Conservation (phyloP, 53 echinoderm and acorn worm genomes). For the Temnopleurus reevesii region DNA sequence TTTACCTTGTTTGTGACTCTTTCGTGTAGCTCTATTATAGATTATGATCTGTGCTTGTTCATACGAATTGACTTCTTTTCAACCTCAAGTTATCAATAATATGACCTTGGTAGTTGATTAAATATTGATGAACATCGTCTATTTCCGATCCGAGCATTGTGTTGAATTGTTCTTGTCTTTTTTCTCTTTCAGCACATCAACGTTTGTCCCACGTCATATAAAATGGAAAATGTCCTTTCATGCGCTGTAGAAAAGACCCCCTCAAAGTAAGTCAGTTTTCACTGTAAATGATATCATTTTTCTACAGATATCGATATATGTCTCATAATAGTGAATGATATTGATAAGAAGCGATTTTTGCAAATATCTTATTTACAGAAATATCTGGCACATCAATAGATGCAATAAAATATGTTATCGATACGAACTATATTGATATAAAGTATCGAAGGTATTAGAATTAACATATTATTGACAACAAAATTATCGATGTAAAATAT, state of each 20-base stretch:
- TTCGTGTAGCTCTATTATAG: no score
- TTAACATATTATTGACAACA: no score
- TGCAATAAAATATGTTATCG: no score
- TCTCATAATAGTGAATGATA: no score
- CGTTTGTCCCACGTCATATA: conserved; percentile 85
- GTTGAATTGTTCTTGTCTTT: conserved; percentile 14
- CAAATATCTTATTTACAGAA: no score
- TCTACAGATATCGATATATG: no score
- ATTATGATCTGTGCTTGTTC: not conserved
- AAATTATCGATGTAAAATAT: no score
- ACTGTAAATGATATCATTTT: no score
- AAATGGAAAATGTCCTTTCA: conserved; percentile 76
- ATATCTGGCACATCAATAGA: no score
- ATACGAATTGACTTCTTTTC: not conserved
- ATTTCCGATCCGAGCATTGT: not conserved
- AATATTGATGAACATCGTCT: not conserved
- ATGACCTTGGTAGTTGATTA: not conserved
- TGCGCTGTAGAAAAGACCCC: conserved; percentile 72
- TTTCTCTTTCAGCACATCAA: conserved; percentile 74
- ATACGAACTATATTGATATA: no score
- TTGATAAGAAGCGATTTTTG: no score
- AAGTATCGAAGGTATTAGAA: no score
- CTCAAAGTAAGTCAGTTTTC: conserved; percentile 73
- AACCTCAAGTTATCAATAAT: not conserved
- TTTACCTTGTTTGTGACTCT: not conserved